These are phyloP conservation scores for Sylvietta virens DNA, from an alignment of 2,113 vertebrate species.

Conservation along the genomic window DNA sequence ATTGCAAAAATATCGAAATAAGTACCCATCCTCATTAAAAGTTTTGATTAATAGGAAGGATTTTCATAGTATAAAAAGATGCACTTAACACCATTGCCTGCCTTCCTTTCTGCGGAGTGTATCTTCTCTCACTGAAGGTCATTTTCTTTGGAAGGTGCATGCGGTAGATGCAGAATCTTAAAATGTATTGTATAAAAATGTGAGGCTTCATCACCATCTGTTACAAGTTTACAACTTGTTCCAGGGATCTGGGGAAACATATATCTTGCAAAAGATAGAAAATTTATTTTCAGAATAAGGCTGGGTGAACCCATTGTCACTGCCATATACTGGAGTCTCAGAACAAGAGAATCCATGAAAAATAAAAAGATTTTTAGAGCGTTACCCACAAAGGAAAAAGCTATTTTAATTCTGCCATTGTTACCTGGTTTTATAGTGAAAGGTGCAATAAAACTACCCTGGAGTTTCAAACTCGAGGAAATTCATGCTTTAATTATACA, in stretches of 20 bases:
- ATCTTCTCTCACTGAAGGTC: conserved; percentile 68
- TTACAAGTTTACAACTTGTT: conserved; percentile 77
- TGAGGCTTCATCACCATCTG: conserved; percentile 76
- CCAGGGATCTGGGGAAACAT: conserved; percentile 73
- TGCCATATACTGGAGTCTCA: conserved; percentile 46
- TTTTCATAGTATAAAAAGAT: conserved; percentile 48
- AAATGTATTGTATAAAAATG: conserved; percentile 75
- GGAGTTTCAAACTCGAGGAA: conserved; percentile 71
- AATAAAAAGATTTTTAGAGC: conserved; percentile 43
- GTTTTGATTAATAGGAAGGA: conserved; percentile 39
- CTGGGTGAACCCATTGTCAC: conserved; percentile 66
- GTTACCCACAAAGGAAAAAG: conserved; percentile 60
- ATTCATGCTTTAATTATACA: conserved; percentile 74
- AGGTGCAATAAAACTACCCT: conserved; percentile 69
- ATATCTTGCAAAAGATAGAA: conserved; percentile 74
- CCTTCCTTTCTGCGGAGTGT: neutral
- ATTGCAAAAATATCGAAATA: neutral
- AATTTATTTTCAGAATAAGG: conserved; percentile 70
- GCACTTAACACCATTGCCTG: conserved; percentile 17
- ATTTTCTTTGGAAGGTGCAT: conserved; percentile 71
- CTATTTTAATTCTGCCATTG: conserved; percentile 66
- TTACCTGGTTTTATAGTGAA: conserved; percentile 72
- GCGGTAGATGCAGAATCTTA: conserved; percentile 68
- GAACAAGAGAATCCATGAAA: conserved; percentile 61
- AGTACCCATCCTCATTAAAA: conserved; percentile 37